Evolutionary conservation across 2,797 vertebrate species (phyloP).

Genomic region (Macropodus opercularis): DNA sequence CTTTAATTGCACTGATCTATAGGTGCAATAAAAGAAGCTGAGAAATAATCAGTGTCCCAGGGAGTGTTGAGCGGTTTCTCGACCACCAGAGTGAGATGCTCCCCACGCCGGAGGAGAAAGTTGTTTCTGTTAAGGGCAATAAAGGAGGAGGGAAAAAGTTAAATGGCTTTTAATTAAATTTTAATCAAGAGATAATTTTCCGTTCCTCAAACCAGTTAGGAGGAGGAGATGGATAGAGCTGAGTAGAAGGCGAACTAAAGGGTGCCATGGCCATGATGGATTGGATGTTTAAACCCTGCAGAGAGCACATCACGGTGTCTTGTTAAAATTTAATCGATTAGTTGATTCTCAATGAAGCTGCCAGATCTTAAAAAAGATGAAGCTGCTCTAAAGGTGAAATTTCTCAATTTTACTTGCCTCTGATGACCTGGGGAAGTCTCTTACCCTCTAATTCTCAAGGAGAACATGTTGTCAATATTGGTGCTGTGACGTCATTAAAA

Average conservation of each 20-base stretch:
- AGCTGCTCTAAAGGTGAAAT: constrained; percentile 53
- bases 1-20: constrained; percentile 62
- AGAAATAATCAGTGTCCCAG: constrained; percentile 56
- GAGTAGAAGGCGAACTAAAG: constrained; percentile 50
- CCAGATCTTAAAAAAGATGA: constrained; percentile 60
- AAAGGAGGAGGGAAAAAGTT: constrained; percentile 55
- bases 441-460: constrained; percentile 7
- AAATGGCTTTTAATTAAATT: constrained; percentile 84
- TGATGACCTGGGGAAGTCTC: constrained; percentile 22
- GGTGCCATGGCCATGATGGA: constrained; percentile 71
- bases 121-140: constrained; percentile 64
- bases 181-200: constrained; percentile 82
- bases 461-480: constrained; percentile 16
- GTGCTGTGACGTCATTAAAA: constrained; percentile 25
- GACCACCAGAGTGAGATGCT: constrained; percentile 48
- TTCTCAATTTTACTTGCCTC: constrained; percentile 11
- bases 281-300: constrained; percentile 76
- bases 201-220: constrained; percentile 69
- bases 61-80: constrained; percentile 42
- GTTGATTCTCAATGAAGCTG: constrained; percentile 71
- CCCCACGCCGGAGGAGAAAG: constrained; percentile 44
- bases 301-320: constrained; percentile 72
- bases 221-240: constrained; percentile 64
- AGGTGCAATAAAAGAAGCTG: constrained; percentile 60
- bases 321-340: constrained; percentile 82